Percentiles rank a stretch among this genome's conserved stretches.
Conservation (phyloP, 2,113 vertebrate species). For the Perccottus glenii region DNA sequence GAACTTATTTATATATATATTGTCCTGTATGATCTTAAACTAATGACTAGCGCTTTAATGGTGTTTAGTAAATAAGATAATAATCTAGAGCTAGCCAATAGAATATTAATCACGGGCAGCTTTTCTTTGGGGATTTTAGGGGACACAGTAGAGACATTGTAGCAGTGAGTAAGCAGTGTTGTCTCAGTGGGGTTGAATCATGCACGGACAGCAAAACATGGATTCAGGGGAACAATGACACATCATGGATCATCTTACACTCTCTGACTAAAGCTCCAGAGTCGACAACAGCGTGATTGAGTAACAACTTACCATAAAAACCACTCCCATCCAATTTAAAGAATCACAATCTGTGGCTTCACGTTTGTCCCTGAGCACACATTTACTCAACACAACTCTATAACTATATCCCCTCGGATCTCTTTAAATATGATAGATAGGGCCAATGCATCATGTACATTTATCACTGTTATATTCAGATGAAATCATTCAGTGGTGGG, state of each 20-base stretch:
- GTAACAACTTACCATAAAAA: slow-evolving; percentile 74
- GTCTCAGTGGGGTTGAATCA: slow-evolving; percentile 64
- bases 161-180: slow-evolving; percentile 58
- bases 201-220: slow-evolving; percentile 57
- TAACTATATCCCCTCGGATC: slow-evolving; percentile 50
- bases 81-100: slow-evolving; percentile 39
- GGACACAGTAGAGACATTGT: slow-evolving; percentile 46
- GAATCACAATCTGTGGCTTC: slow-evolving; percentile 42
- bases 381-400: slow-evolving; percentile 46
- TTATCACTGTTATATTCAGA: slow-evolving; percentile 64
- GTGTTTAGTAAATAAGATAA: slow-evolving; percentile 46
- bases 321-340: slow-evolving; percentile 65
- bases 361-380: slow-evolving; percentile 47
- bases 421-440: slow-evolving; percentile 64
- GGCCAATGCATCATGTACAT: slow-evolving; percentile 50
- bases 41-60: slow-evolving; percentile 45
- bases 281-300: slow-evolving; percentile 63
- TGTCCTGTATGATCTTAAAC: slow-evolving; percentile 37
- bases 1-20: slow-evolving; percentile 35
- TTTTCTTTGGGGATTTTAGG: slow-evolving; percentile 15
- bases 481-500: slow-evolving; percentile 61
- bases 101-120: slow-evolving; percentile 55
- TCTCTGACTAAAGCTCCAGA: slow-evolving; percentile 55
- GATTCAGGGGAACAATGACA: slow-evolving; percentile 72
- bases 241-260: slow-evolving; percentile 72